Conservation (phyloP, 1,140 invertebrate genomes). For the Meloidogyne hapla region DNA sequence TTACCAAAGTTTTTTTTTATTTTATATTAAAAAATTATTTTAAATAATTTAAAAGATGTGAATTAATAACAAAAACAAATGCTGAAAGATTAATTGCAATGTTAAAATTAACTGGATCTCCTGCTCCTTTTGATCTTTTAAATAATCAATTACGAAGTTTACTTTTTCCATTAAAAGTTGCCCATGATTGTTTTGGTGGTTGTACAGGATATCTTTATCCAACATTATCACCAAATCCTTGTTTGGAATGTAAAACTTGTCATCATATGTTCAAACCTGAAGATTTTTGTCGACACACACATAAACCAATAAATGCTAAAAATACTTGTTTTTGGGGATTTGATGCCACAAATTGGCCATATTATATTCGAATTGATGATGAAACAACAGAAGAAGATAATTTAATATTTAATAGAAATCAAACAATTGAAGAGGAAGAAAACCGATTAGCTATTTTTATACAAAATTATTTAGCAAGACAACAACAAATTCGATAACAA, state of each 20-base stretch:
- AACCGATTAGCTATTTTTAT: conserved; percentile 13
- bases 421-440: neutral
- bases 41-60: conserved; percentile 22
- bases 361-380: conserved; percentile 26
- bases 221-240: conserved; percentile 13
- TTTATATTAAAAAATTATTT: neutral
- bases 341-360: conserved; percentile 24
- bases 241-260: conserved; percentile 20
- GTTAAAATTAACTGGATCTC: conserved; percentile 15
- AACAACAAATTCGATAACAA: neutral
- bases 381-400: neutral
- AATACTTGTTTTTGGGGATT: conserved; percentile 26
- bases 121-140: neutral
- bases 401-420: neutral
- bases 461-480: conserved; percentile 1
- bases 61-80: conserved; percentile 29
- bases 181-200: conserved; percentile 27
- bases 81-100: conserved; percentile 27
- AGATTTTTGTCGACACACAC: conserved; percentile 24
- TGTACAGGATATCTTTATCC: conserved; percentile 18
- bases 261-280: conserved; percentile 14
- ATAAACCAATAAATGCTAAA: conserved; percentile 9
- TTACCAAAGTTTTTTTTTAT: conserved; percentile 16
- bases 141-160: conserved; percentile 12
- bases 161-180: conserved; percentile 15